These are phyloP conservation scores for Andrena camellia DNA, from an alignment of 2,888 invertebrate species.

Conservation along the genomic window DNA sequence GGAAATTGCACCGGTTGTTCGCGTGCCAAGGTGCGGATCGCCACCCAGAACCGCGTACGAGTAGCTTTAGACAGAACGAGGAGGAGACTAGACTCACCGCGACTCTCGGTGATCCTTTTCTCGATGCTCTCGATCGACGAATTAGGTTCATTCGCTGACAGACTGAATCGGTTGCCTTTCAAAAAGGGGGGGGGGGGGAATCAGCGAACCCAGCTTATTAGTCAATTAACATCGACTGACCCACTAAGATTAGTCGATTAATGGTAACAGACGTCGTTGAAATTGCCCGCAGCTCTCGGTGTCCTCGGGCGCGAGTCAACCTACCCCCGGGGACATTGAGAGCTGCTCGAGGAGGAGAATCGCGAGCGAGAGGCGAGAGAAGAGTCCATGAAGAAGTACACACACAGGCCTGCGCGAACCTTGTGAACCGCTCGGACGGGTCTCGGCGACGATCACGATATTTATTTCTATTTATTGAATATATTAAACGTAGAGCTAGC, in stretches of 20 bases:
- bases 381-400: slow-evolving; percentile 3
- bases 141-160: slow-evolving; percentile 8
- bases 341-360: background rate
- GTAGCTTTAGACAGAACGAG: slow-evolving; percentile 44
- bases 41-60: slow-evolving; percentile 16
- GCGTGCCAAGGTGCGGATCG: slow-evolving; percentile 44
- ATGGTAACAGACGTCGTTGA: background rate
- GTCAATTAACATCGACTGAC: background rate
- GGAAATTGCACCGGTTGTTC: background rate
- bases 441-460: slow-evolving; percentile 59
- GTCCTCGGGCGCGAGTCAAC: background rate
- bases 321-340: background rate
- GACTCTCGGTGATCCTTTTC: slow-evolving; percentile 7
- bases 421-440: slow-evolving; percentile 52
- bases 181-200: background rate
- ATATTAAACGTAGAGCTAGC: slow-evolving; percentile 48
- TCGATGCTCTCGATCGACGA: slow-evolving; percentile 23
- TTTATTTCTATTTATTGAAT: slow-evolving; percentile 68
- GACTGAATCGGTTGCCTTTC: background rate
- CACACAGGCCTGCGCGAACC: slow-evolving; percentile 66
- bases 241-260: too few relatives aligned
- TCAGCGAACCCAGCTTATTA: background rate
- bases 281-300: background rate
- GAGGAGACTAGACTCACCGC: slow-evolving; percentile 26
- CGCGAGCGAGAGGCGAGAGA: slow-evolving; percentile 13